Percentiles rank a stretch among this genome's conserved stretches.
Conservation (phyloP, 2,888 invertebrate genomes). For the Machimus atricapillus region DNA sequence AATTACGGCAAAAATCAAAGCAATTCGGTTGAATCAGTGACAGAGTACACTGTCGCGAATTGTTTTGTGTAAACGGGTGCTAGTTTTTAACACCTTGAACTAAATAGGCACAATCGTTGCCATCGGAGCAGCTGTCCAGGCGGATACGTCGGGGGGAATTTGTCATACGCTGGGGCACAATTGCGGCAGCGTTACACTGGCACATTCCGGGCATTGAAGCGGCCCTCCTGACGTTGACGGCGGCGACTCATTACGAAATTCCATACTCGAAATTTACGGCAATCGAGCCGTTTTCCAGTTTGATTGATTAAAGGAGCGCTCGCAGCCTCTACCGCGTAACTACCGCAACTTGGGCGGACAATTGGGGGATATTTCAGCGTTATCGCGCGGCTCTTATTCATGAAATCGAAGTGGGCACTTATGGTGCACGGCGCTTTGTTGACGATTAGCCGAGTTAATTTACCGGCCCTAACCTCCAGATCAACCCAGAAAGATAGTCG, state of each 20-base stretch:
- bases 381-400: conserved; percentile 5
- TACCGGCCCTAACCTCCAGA: conserved; percentile 18
- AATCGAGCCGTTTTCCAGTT: not conserved
- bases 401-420: not conserved
- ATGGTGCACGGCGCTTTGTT: not conserved
- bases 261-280: not conserved
- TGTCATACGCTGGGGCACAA: not conserved
- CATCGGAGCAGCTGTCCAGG: not conserved
- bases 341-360: not conserved
- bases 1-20: not conserved
- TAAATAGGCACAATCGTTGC: not conserved
- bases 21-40: not conserved
- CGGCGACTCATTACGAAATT: not conserved
- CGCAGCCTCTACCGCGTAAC: not conserved
- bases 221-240: not conserved
- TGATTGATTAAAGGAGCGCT: conserved; percentile 12
- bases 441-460: conserved; percentile 12
- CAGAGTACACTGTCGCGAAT: not conserved
- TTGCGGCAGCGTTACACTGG: not conserved
- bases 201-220: not conserved
- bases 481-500: conserved; percentile 1
- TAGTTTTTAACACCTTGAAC: not conserved
- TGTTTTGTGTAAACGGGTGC: not conserved
- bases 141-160: not conserved
- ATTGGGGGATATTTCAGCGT: not conserved